Percentiles rank a stretch among this genome's conserved stretches.
Evolutionary conservation across 2,113 vertebrate species (phyloP).

Genomic region (Nannobrachium achirus): DNA sequence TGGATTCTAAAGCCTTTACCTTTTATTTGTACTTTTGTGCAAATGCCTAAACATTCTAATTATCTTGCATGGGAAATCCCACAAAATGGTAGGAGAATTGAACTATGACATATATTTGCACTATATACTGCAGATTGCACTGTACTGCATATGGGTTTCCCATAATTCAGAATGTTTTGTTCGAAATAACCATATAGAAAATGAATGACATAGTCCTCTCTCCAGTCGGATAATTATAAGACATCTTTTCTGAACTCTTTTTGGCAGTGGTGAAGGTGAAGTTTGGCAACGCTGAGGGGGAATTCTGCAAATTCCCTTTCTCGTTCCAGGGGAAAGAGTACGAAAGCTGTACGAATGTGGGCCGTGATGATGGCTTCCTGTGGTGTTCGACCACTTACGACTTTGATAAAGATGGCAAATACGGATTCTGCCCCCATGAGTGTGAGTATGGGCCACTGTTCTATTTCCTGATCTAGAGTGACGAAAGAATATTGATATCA

Average conservation of each 20-base stretch:
- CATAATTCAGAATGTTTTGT: slow-evolving; percentile 17
- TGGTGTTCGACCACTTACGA: slow-evolving; percentile 97
- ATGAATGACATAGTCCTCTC: slow-evolving; percentile 10
- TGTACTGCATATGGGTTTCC: slow-evolving; percentile 13
- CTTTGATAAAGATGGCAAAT: slow-evolving; percentile 94
- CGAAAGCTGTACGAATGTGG: slow-evolving; percentile 88
- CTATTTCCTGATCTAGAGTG: not conserved
- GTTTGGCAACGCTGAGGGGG: slow-evolving; percentile 94
- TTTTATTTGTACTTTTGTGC: slow-evolving; percentile 4
- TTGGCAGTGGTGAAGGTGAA: slow-evolving; percentile 92
- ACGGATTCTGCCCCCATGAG: slow-evolving; percentile 98
- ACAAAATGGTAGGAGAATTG: not conserved
- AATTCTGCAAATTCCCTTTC: slow-evolving; percentile 98
- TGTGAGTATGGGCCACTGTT: slow-evolving; percentile 79
- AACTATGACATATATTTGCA: slow-evolving; percentile 7
- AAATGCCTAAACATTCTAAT: slow-evolving; percentile 28
- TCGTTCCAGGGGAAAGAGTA: slow-evolving; percentile 93
- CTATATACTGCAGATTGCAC: slow-evolving; percentile 42
- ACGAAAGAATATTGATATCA: not conserved
- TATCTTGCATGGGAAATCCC: slow-evolving; percentile 10
- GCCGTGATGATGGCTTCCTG: slow-evolving; percentile 93
- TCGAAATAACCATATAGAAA: slow-evolving; percentile 27
- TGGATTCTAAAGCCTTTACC: not conserved
- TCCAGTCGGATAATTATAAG: not conserved
- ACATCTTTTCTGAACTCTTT: slow-evolving; percentile 1